Conservation (phyloP, 2,888 invertebrate genomes). For the Anticlea derivata region DNA sequence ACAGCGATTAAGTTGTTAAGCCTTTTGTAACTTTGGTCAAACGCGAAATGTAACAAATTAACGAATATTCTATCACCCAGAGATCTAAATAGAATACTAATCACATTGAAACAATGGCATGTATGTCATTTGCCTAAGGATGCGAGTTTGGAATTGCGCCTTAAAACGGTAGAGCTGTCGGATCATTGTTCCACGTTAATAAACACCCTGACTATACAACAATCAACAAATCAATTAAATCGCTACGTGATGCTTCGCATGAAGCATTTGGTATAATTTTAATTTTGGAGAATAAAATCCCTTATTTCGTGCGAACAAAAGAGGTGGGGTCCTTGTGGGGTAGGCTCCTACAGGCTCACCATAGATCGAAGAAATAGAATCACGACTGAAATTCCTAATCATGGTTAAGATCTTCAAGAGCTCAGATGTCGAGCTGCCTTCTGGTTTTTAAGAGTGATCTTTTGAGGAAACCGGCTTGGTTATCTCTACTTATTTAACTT, state of each 20-base stretch:
- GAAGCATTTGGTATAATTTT: slow-evolving; percentile 11
- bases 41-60: not conserved
- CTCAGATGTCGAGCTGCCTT: too few relatives aligned
- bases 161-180: slow-evolving; percentile 39
- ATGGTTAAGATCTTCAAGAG: too few relatives aligned
- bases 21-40: too few relatives aligned
- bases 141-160: slow-evolving; percentile 40
- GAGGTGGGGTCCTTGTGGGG: too few relatives aligned
- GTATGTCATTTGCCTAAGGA: slow-evolving; percentile 7
- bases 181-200: slow-evolving; percentile 41
- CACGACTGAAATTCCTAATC: too few relatives aligned
- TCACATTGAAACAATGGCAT: slow-evolving; percentile 13
- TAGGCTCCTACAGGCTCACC: too few relatives aligned
- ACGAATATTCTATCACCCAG: not conserved
- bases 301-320: too few relatives aligned
- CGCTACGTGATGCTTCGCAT: slow-evolving; percentile 35
- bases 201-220: slow-evolving; percentile 48
- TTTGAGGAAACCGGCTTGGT: not conserved
- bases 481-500: slow-evolving; percentile 23
- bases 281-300: not conserved
- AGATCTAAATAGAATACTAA: slow-evolving; percentile 15
- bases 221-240: slow-evolving; percentile 45
- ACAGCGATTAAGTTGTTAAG: too few relatives aligned
- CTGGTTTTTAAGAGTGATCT: not conserved
- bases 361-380: too few relatives aligned